Evolutionary conservation across 2,113 vertebrate species (phyloP).

Genomic region (Polypterus bichir): DNA sequence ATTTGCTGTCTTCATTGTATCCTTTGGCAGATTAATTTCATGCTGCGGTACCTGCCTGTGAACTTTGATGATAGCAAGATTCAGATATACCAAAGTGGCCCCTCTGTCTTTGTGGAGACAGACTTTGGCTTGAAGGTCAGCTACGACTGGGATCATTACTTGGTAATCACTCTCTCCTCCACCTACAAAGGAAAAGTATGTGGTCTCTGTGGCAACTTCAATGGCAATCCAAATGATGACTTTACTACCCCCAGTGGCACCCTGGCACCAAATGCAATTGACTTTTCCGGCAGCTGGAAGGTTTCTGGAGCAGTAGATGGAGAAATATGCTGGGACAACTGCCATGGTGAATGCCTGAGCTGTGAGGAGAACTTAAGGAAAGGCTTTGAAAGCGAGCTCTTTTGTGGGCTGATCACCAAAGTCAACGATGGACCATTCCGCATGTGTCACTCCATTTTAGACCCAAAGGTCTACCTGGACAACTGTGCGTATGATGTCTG

Average conservation of each 20-base stretch:
- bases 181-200: slow-evolving; percentile 35
- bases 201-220: slow-evolving; percentile 57
- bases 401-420: slow-evolving; percentile 35
- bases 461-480: slow-evolving; percentile 37
- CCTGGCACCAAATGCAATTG: slow-evolving; percentile 12
- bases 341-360: slow-evolving; percentile 18
- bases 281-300: slow-evolving; percentile 45
- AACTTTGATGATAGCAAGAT: slow-evolving; percentile 32
- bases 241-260: slow-evolving; percentile 26
- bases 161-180: slow-evolving; percentile 35
- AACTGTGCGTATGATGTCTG: slow-evolving; percentile 45
- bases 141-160: slow-evolving; percentile 46
- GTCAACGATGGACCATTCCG: slow-evolving; percentile 31
- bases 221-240: slow-evolving; percentile 37
- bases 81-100: slow-evolving; percentile 34
- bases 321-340: slow-evolving; percentile 28
- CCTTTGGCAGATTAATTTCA: slow-evolving; percentile 42
- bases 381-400: slow-evolving; percentile 13
- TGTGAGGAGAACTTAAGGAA: slow-evolving; percentile 22
- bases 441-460: slow-evolving; percentile 34
- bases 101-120: slow-evolving; percentile 26
- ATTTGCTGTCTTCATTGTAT: background rate
- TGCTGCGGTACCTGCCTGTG: slow-evolving; percentile 39
- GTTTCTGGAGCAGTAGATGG: slow-evolving; percentile 23
- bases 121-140: slow-evolving; percentile 41